phyloP scores from a whole-genome alignment of 2,888 invertebrate genomes.

The Nomada hirtipes region DNA sequence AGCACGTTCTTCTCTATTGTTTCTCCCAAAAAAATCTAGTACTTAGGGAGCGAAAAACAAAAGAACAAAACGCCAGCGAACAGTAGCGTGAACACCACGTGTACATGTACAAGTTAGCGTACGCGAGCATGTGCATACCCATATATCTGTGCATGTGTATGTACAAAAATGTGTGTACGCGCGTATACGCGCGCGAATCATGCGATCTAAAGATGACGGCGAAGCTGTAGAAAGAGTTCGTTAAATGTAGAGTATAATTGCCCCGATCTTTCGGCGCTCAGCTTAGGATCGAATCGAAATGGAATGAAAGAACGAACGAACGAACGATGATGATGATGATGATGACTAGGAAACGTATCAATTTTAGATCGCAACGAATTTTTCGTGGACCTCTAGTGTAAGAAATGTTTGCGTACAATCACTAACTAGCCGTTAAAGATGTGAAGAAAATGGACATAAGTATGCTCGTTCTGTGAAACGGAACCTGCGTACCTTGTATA shows the following conservation, averaged over 20 bases:
- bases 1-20: too few relatives aligned
- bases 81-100: neutral
- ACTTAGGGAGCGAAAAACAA: too few relatives aligned
- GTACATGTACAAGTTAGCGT: constrained; percentile 45
- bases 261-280: neutral
- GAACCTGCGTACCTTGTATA: constrained; percentile 42
- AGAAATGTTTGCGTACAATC: constrained; percentile 54
- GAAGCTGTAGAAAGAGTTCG: neutral
- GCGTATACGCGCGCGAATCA: constrained; percentile 31
- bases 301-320: neutral
- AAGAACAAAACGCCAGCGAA: too few relatives aligned
- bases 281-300: neutral
- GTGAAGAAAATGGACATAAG: constrained; percentile 10
- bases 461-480: constrained; percentile 26
- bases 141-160: constrained; percentile 53
- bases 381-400: constrained; percentile 49
- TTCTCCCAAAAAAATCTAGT: too few relatives aligned
- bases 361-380: constrained; percentile 45
- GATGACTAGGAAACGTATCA: constrained; percentile 1
- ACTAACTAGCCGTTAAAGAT: constrained; percentile 38
- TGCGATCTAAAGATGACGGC: constrained; percentile 51
- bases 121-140: constrained; percentile 47
- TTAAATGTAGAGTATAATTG: neutral
- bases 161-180: constrained; percentile 48
- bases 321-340: neutral